Evolutionary conservation across 2,113 vertebrate species (phyloP), one percentile per base, ranked within the genome.

Genomic region (Myodes glareolus): DNA sequence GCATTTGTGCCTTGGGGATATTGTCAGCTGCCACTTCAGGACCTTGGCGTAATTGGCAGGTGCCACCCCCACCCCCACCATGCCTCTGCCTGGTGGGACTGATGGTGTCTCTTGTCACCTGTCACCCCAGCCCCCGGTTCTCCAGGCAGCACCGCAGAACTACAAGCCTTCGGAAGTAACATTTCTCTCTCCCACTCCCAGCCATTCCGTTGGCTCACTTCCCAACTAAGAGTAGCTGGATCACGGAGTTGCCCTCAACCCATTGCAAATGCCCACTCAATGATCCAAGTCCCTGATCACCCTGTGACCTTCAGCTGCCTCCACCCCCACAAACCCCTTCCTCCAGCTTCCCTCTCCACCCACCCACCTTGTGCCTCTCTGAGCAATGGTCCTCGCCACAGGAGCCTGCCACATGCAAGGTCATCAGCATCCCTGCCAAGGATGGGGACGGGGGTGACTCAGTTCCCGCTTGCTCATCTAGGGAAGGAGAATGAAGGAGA

Each of bases 401-500:
- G 65, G 88, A 94, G 90, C 23, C 85, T 94, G 97, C 84, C 88
- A 88, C 91, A 87, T 3, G 77, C 96, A 94, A 97, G 98, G 98
- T 97, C 98, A 97, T 47, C 39, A 31, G 95, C 89, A 65, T 58
- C 72, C 91, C 95, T 97, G 97, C 96, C 95, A 96, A 97, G 96
- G 81, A 97, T 94, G 94, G 94, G 42, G 67, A 91, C 45, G 55
- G 65, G 93, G 91, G 97, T 98, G 97, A 98, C 96, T 98, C 97
- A 98, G 98, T 97, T 97, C 96, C 97, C 70, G 91, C 89, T 97
- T 96, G 97, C 96, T 98, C 98, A 97, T 97, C 96, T 85, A 36
- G 68, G 89, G 45, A 97, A 93, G 94, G 68, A 88, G 72, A 47
- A 47, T 2, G 42, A 45, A n/a, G 68, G 77, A 33, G 14, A n/a